Conservation (phyloP, 1,140 invertebrate genomes). For the Drosophila sproati region DNA sequence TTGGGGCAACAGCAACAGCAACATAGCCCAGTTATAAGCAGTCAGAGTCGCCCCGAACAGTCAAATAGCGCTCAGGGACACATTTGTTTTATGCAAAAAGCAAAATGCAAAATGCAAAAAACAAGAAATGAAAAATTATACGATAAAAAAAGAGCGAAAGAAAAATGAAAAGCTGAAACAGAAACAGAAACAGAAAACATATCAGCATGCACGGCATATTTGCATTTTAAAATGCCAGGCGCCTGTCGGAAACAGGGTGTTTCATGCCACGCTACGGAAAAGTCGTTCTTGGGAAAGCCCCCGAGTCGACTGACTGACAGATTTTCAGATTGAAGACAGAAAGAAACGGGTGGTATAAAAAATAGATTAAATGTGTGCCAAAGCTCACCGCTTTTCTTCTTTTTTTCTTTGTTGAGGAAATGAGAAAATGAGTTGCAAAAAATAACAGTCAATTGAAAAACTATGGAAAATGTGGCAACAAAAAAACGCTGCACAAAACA, state of each 20-base stretch:
- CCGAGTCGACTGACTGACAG: conserved; percentile 14
- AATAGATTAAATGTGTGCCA: background rate
- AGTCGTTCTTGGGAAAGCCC: conserved; percentile 9
- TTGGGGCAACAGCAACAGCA: conserved; percentile 49
- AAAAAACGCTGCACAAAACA: background rate
- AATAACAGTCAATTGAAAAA: conserved; percentile 1
- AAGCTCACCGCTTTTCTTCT: background rate
- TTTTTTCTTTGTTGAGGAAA: background rate
- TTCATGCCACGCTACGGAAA: conserved; percentile 22
- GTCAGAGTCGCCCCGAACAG: conserved; percentile 48
- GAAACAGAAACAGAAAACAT: conserved; percentile 66
- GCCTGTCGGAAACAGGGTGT: conserved; percentile 36
- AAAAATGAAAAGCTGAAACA: conserved; percentile 26
- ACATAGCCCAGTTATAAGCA: conserved; percentile 78
- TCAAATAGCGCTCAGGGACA: conserved; percentile 79
- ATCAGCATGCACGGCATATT: conserved; percentile 78
- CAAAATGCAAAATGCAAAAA: conserved; percentile 27
- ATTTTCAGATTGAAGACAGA: conserved; percentile 4
- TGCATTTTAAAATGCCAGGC: conserved; percentile 70
- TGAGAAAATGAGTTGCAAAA: background rate
- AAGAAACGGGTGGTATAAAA: background rate
- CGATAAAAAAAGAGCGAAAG: conserved; percentile 17
- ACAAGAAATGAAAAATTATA: conserved; percentile 43
- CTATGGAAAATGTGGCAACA: background rate
- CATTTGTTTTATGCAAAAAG: conserved; percentile 65